Evolutionary conservation across 2,797 vertebrate species (phyloP), one percentile per base, ranked within the genome.

Genomic region (Jordanella pulchra): DNA sequence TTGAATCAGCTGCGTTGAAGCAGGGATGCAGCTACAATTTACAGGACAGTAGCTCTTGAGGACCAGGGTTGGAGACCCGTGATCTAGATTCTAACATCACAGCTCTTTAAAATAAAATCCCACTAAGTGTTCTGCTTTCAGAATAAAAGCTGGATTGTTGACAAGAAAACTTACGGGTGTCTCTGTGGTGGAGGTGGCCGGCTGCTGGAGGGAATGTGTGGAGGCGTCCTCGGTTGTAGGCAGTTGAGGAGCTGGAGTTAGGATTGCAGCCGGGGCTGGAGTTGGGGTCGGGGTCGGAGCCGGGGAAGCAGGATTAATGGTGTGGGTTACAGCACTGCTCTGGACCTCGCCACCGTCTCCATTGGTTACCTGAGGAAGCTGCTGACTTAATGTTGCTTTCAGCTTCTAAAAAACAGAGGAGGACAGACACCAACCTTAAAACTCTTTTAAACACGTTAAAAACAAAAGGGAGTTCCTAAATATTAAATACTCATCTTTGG

Each of bases 181-280:
- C 93, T 99, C 97, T 79, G 97, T 99, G 78, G 97, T 99, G 77
- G 98, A 99, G 50, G 97, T 99, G 84, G 97, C 97, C 56, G 97
- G 97, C 79, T 99, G 97, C 83, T 98, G 98, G 30, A 98, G 93
- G 25, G 97, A 96, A 69, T 97, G 95, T 66, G 95, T 90, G 65
- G 95, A 94, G 5, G 95, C 92, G 64, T 98, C 97, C 84, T 98
- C 96, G 6, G 94, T 87, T 6, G 94, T 89, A 82, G 91, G 92
- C 76, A 81, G 77, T 68, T 86, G 86, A 74, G 95, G 71, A 70
- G 80, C 42, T 0, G 88, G 76, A 68, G 77, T 60, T 1, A 80
- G 80, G 69, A 78, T 63, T 0, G 69, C 50, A 10, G 73, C 18
- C 1, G 78, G 82, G 39, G 65, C 53, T 2, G 94, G 86, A 79